A percentile compares a stretch with the other conserved stretches of the same genome.
Evolutionary conservation across 2,797 vertebrate genomes (phyloP).

Genomic region (Tarsius wallacei): DNA sequence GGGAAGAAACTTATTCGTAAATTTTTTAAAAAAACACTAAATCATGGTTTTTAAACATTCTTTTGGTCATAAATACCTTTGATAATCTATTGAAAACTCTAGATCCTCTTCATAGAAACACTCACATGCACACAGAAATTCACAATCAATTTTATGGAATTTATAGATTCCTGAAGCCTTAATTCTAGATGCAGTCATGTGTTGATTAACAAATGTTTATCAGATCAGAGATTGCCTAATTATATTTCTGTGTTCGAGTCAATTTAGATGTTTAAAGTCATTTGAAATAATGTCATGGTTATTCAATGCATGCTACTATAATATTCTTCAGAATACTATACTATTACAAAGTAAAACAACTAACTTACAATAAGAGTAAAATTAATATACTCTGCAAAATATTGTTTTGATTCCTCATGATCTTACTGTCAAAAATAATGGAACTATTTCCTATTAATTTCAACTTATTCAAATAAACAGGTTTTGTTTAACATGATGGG

Average conservation of each 20-base stretch:
- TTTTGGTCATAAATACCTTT: not conserved
- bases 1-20: not conserved
- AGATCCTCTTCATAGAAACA: not conserved
- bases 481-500: not conserved
- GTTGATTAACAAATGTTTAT: slow-evolving; percentile 14
- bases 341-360: not conserved
- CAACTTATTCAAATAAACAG: not conserved
- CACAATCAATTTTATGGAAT: slow-evolving; percentile 7
- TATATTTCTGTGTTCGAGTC: slow-evolving; percentile 18
- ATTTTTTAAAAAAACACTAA: not conserved
- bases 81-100: not conserved
- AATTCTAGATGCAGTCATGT: not conserved
- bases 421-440: not conserved
- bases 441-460: not conserved
- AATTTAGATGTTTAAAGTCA: not conserved
- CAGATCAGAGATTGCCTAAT: not conserved
- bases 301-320: not conserved
- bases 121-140: not conserved
- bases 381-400: not conserved
- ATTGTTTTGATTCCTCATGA: not conserved
- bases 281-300: not conserved
- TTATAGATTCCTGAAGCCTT: not conserved
- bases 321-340: not conserved
- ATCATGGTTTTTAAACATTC: not conserved
- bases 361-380: not conserved